phyloP scores from a whole-genome alignment of 2,113 vertebrate species.

The Peromyscus leucopus region DNA sequence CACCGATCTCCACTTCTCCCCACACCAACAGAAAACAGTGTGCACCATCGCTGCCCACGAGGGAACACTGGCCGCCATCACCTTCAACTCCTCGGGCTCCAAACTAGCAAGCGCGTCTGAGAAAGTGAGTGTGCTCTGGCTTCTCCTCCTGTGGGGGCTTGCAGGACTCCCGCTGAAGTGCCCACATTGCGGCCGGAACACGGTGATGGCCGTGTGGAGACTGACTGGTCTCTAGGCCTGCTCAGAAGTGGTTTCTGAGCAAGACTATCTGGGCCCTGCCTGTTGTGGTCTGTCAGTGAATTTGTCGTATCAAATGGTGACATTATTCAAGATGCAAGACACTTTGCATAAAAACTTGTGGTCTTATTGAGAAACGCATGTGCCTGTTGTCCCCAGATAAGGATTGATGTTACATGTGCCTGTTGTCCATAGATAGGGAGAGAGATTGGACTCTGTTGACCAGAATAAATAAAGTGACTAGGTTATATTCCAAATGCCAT shows the following conservation, averaged over 20 bases:
- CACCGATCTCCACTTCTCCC: neutral
- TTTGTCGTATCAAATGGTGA: fast-evolving
- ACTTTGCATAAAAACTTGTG: neutral
- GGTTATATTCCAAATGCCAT: neutral
- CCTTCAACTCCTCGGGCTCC: slow-evolving; percentile 92
- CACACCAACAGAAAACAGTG: slow-evolving; percentile 89
- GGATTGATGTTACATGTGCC: neutral
- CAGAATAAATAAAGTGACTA: neutral
- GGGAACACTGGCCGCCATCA: slow-evolving; percentile 93
- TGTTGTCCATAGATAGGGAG: neutral
- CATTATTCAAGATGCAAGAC: fast-evolving
- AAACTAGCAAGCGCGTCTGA: slow-evolving; percentile 96
- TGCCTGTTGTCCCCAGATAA: fast-evolving
- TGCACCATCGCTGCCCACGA: slow-evolving; percentile 94
- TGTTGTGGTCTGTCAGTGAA: neutral
- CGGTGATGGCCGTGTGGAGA: fast-evolving
- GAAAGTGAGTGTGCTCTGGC: slow-evolving; percentile 87
- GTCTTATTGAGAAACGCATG: fast-evolving
- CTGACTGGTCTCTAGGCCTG: neutral
- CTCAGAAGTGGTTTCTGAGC: neutral
- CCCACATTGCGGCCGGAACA: fast-evolving
- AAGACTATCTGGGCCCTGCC: neutral
- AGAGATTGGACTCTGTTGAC: neutral
- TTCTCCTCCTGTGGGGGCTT: fast-evolving
- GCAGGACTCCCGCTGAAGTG: fast-evolving